Evolutionary conservation across 2,888 invertebrate species (phyloP), one percentile per base, ranked within the genome.

Genomic region (Trissoscelio sp.): DNA sequence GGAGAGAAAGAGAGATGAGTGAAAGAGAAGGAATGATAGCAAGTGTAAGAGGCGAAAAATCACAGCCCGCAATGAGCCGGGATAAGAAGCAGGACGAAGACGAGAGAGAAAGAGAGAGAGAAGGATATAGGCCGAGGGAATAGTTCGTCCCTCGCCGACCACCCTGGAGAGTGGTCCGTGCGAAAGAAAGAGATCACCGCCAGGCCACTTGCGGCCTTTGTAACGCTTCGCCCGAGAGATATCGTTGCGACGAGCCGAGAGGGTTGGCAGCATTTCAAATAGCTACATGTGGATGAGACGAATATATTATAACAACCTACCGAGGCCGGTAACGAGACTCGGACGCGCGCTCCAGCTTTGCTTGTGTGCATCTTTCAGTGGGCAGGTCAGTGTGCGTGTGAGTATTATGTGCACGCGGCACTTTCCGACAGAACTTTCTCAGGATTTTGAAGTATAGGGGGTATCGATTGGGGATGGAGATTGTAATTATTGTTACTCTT

Each of bases 141-240:
- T 48, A 51, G 77, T 55, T 37, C 34, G 67, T 28, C 86, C 85
- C 85, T 86, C 70, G 86, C 81, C 88, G 91, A 91, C 91, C 91
- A 91, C 91, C 90, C 91, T 87, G 89, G 82, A 74, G 79, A 74
- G 62, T 58, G 72, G 72, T 66, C 72, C 72, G 75, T 81, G 81
- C 81, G 81, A 81, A 78, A 77, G 78, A 81, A 78, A 81, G 73
- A 81, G 81, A 81, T 81, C 82, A 72, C 58, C 70, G 80, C 67
- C 70, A 67, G n/a, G 79, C 67, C 79, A 74, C 75, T 75, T 66
- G 75, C 75, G 64, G 77, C 62, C 74, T 73, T 79, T 79, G 73
- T 82, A 82, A 79, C 79, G 79, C 73, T 73, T 67, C 62, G 67
- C 24, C 64, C 67, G 75, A 77, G 79, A 73, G 69, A 69, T 73